Percentiles rank a stretch among this genome's conserved stretches.
Conservation (phyloP, 2,797 vertebrate genomes). For the Acanthopagrus latus region DNA sequence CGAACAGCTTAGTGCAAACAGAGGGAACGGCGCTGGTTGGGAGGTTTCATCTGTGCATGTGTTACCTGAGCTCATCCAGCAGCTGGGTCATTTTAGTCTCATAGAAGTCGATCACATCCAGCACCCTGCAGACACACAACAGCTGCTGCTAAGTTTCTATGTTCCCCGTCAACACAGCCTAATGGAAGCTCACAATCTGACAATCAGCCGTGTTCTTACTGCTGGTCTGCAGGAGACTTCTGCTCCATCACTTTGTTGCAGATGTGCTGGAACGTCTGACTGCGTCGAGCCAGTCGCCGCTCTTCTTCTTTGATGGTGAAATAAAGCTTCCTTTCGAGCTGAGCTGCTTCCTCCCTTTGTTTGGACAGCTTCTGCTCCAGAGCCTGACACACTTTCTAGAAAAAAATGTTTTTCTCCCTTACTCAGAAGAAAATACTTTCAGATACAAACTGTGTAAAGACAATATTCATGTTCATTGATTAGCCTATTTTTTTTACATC, state of each 20-base stretch:
- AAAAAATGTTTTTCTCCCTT: neutral
- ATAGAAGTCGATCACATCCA: conserved; percentile 90
- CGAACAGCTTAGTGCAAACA: neutral
- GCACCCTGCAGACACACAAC: conserved; percentile 78
- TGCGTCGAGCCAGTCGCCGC: conserved; percentile 77
- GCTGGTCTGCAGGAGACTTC: conserved; percentile 81
- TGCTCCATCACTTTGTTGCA: conserved; percentile 75
- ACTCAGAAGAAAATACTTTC: neutral
- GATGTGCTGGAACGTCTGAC: conserved; percentile 84
- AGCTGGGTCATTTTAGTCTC: conserved; percentile 87
- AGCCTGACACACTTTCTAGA: conserved; percentile 80
- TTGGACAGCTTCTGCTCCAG: conserved; percentile 84
- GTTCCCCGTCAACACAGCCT: too few relatives aligned
- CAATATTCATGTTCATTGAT: neutral
- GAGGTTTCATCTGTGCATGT: neutral
- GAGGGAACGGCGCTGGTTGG: neutral
- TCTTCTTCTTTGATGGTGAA: conserved; percentile 84
- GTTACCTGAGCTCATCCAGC: conserved; percentile 84
- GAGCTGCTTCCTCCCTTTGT: conserved; percentile 80
- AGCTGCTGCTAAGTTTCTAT: too few relatives aligned
- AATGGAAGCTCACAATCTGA: too few relatives aligned
- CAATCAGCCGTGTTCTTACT: conserved; percentile 72
- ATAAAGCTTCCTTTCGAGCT: conserved; percentile 86
- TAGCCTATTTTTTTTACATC: neutral
- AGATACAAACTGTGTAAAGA: neutral